Evolutionary conservation across 2,888 invertebrate species (phyloP), one percentile per base, ranked within the genome.

Genomic region (Dryadula phaetusa): DNA sequence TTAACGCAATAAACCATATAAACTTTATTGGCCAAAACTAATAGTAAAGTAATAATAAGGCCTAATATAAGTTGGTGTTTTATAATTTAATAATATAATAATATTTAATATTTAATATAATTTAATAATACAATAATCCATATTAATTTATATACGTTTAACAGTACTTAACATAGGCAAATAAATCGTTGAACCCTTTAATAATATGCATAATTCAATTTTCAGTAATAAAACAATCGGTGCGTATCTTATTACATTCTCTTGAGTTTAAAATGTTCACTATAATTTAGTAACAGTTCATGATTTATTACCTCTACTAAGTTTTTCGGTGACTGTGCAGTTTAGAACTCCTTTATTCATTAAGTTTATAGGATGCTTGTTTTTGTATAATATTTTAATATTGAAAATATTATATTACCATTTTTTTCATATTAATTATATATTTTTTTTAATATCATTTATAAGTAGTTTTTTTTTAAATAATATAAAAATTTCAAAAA

Each of bases 221-320:
- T 87, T 7, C 70, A 79, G 78, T 82, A 84, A 87, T 87, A 87
- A 70, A 88, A 82, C 86, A 86, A 89, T 91, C 87, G 90, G 90
- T 88, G 91, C 92, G 88, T 90, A 83, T 82, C 85, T 86, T 87
- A 90, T 90, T 88, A 91, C 88, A 87, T 90, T 88, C 82, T 80
- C 79, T 82, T 76, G 82, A 86, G 88, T 87, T 87, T 91, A 91
- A 92, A 92, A 86, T 83, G 82, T 79, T 87, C 86, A 88, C 87
- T 87, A 84, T 85, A 83, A 90, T 89, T 89, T 86, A 88, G 82
- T 79, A 81, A 78, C 70, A 70, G 70, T 67, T 66, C 71, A 70
- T 83, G 84, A 90, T 88, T 89, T 89, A 90, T 86, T 71, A 78
- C 78, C 73, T 71, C 75, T 75, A 79, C 76, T 80, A 77, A 79